These are phyloP conservation scores for Eriosoma lanigerum DNA, from an alignment of 1,140 invertebrate species.

Conservation along the genomic window DNA sequence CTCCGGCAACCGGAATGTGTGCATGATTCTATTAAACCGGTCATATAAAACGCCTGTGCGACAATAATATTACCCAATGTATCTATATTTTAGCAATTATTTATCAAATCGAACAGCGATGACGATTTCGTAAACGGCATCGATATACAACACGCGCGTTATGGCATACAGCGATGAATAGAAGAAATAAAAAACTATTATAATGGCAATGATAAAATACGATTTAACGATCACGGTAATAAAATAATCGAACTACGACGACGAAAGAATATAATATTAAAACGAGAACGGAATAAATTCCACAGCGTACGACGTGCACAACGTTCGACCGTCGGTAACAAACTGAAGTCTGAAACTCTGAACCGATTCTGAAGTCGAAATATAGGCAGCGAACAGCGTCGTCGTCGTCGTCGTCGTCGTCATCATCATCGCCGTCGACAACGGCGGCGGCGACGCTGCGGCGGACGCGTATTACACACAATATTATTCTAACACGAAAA, in stretches of 20 bases:
- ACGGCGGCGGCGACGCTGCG: not conserved
- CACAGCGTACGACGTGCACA: not conserved
- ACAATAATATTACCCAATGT: not conserved
- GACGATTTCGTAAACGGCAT: no score
- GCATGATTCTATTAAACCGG: conserved; percentile 41
- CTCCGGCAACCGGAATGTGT: conserved; percentile 51
- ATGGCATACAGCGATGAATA: no score
- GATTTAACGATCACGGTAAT: not conserved
- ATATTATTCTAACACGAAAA: conserved; percentile 8
- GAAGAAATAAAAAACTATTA: no score
- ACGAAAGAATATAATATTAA: not conserved
- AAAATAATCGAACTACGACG: no score
- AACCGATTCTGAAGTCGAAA: conserved; percentile 48
- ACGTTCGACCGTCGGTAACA: conserved; percentile 34
- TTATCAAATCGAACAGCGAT: no score
- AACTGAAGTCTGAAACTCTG: conserved; percentile 21
- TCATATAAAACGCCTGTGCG: not conserved
- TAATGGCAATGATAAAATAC: no score
- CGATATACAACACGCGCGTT: no score
- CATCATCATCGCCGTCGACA: no score
- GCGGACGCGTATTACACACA: conserved; percentile 16
- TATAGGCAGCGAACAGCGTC: conserved; percentile 10
- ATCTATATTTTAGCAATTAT: no score
- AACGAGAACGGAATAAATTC: not conserved
- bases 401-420: not conserved